These are phyloP conservation scores for Athrips mouffetella DNA, from an alignment of 2,888 invertebrate genomes.

Conservation along the genomic window DNA sequence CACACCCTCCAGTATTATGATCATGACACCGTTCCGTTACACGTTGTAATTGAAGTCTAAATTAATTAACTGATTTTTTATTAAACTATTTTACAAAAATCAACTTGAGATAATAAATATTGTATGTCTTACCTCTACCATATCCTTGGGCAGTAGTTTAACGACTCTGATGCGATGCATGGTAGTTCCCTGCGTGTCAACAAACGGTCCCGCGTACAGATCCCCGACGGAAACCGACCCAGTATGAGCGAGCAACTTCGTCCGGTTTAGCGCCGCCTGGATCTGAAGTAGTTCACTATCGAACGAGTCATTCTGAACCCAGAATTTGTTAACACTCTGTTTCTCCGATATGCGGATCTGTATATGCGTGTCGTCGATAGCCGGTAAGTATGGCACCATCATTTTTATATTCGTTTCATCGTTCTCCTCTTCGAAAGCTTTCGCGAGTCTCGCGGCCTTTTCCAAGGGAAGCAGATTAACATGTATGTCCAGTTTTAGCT, in stretches of 20 bases:
- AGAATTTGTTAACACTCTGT: conserved; percentile 82
- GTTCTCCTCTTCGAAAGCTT: conserved; percentile 40
- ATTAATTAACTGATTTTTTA: background rate
- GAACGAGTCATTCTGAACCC: conserved; percentile 78
- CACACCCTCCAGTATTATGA: too few relatives aligned
- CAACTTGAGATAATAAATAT: background rate
- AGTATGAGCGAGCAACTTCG: conserved; percentile 37
- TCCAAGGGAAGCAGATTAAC: conserved; percentile 78
- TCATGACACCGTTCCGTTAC: too few relatives aligned
- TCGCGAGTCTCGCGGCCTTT: conserved; percentile 69
- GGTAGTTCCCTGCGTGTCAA: conserved; percentile 40
- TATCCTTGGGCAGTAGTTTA: conserved; percentile 46
- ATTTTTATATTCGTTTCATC: conserved; percentile 32
- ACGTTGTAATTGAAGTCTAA: too few relatives aligned
- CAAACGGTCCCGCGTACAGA: conserved; percentile 78
- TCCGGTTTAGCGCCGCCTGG: conserved; percentile 35
- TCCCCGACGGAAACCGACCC: conserved; percentile 54
- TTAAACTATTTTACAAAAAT: background rate
- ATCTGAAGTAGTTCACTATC: conserved; percentile 37
- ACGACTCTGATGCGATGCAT: conserved; percentile 77
- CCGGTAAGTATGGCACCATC: conserved; percentile 75
- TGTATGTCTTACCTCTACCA: conserved; percentile 48
- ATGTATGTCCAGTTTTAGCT: conserved; percentile 70
- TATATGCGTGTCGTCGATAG: conserved; percentile 77
- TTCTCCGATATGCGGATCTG: conserved; percentile 71